Evolutionary conservation across 1,140 invertebrate species (phyloP).

Genomic region (Hyposmocoma kahamanoa): DNA sequence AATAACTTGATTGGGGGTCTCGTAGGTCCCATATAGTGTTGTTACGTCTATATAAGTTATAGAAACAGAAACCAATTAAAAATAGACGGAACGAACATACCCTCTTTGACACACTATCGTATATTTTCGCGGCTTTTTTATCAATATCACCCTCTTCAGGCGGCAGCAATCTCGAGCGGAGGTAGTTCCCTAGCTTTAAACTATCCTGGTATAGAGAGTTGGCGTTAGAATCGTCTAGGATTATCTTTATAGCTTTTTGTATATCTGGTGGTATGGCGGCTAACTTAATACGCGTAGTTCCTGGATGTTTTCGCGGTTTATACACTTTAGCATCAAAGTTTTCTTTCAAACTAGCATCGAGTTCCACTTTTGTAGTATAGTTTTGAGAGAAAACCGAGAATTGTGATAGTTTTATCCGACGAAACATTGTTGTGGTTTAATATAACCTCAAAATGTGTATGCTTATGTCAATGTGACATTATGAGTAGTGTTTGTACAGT

Average conservation of each 20-base stretch:
- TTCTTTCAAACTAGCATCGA: slow-evolving; percentile 69
- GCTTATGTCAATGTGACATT: no score
- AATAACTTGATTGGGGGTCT: no score
- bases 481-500: no score
- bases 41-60: no score
- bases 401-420: slow-evolving; percentile 35
- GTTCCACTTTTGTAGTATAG: slow-evolving; percentile 63
- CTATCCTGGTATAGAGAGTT: slow-evolving; percentile 72
- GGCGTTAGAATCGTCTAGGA: slow-evolving; percentile 74
- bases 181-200: slow-evolving; percentile 74
- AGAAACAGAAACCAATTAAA: no score
- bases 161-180: slow-evolving; percentile 76
- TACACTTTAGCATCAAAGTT: slow-evolving; percentile 73
- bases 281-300: slow-evolving; percentile 69
- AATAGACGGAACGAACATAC: no score
- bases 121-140: slow-evolving; percentile 56
- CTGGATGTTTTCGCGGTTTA: slow-evolving; percentile 82
- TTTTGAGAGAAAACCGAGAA: slow-evolving; percentile 27
- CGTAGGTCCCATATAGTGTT: no score
- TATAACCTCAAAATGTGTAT: slow-evolving; percentile 30
- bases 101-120: slow-evolving; percentile 44
- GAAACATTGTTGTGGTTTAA: slow-evolving; percentile 39
- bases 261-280: slow-evolving; percentile 76
- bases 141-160: slow-evolving; percentile 74
- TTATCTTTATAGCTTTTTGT: slow-evolving; percentile 67